phyloP scores from a whole-genome alignment of 1,140 invertebrate species.

The Meloidogyne chitwoodi region DNA sequence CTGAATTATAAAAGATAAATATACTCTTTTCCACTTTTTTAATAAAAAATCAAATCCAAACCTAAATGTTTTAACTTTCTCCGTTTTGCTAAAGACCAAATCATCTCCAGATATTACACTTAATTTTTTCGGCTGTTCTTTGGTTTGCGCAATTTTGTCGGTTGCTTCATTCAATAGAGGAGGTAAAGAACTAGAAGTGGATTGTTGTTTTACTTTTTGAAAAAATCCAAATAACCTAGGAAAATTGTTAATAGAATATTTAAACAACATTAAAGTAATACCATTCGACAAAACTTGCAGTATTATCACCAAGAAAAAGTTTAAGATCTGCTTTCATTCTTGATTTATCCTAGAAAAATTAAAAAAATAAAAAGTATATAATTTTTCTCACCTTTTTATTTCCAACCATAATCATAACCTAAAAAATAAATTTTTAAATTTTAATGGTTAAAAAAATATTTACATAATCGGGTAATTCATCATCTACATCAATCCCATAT shows the following conservation, averaged over 20 bases:
- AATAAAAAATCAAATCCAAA: background rate
- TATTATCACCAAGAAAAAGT: slow-evolving; percentile 37
- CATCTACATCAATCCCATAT: slow-evolving; percentile 31
- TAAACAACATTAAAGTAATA: slow-evolving; percentile 1
- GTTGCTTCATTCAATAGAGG: background rate
- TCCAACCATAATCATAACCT: slow-evolving; percentile 38
- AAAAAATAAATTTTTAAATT: background rate
- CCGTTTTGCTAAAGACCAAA: background rate
- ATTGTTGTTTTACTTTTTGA: slow-evolving; percentile 32
- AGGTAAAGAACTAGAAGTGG: background rate
- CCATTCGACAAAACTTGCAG: slow-evolving; percentile 31
- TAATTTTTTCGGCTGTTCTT: slow-evolving; percentile 3
- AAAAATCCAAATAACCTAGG: slow-evolving; percentile 32
- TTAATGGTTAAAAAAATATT: background rate
- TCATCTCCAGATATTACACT: background rate
- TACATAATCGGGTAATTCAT: slow-evolving; percentile 24
- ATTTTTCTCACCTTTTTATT: slow-evolving; percentile 16
- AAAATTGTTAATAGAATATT: background rate
- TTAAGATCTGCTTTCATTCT: slow-evolving; percentile 32
- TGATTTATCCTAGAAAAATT: slow-evolving; percentile 3
- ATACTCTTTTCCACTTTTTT: too few relatives aligned
- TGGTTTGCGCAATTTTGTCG: background rate
- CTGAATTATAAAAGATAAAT: background rate
- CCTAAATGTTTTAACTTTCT: background rate
- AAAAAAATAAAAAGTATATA: too few relatives aligned